Evolutionary conservation across 2,888 invertebrate species (phyloP).

Genomic region (Euspilapteryx auroguttella): DNA sequence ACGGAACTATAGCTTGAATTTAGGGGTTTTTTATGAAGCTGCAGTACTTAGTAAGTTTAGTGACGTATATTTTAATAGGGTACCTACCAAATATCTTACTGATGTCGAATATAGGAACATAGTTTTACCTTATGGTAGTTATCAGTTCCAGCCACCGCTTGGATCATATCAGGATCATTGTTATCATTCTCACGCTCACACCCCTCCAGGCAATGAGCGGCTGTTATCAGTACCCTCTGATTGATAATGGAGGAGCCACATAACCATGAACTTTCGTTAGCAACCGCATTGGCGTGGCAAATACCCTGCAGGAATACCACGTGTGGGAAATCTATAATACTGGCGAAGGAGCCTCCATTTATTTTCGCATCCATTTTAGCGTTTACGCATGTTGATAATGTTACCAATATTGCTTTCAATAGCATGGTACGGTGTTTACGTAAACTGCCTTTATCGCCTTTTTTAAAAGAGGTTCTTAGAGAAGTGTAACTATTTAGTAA

Average conservation of each 20-base stretch:
- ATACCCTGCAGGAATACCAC: slow-evolving; percentile 8
- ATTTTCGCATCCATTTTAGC: slow-evolving; percentile 11
- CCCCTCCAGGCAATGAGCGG: slow-evolving; percentile 12
- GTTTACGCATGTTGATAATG: background rate
- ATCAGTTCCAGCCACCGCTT: slow-evolving; percentile 5
- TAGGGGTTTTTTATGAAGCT: no score
- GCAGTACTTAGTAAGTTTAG: no score
- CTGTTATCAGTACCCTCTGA: slow-evolving; percentile 14
- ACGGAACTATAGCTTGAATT: no score
- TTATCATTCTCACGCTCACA: slow-evolving; percentile 6
- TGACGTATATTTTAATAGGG: no score
- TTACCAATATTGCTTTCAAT: background rate
- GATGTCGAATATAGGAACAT: no score
- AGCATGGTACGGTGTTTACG: background rate
- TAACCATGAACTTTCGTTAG: no score
- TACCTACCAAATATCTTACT: no score
- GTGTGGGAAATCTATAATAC: slow-evolving; percentile 10
- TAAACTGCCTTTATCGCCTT: no score
- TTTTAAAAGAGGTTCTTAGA: no score
- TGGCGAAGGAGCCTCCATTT: slow-evolving; percentile 10
- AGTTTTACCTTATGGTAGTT: slow-evolving; percentile 10
- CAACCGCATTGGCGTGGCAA: no score
- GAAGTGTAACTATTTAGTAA: no score
- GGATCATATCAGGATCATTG: no score
- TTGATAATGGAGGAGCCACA: slow-evolving; percentile 16